Percentiles rank a stretch among this genome's conserved stretches.
These are phyloP conservation scores for Oreochromis aureus DNA, from an alignment of 2,113 vertebrate genomes.

Conservation along the genomic window DNA sequence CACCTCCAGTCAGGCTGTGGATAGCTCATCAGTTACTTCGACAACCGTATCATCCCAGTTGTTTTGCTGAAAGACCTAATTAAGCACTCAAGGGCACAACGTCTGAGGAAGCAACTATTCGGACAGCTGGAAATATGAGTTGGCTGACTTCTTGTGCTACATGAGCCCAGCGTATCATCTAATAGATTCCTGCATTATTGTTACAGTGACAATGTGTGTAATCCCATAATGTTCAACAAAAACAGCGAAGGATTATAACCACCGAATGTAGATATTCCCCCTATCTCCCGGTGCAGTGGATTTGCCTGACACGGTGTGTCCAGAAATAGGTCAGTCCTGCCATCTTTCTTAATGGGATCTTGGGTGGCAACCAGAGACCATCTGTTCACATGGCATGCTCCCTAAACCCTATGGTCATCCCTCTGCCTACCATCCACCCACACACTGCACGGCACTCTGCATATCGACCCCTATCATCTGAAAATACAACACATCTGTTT, in stretches of 20 bases:
- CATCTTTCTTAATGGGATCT: slow-evolving; percentile 72
- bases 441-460: not conserved
- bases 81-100: slow-evolving; percentile 49
- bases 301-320: slow-evolving; percentile 41
- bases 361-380: slow-evolving; percentile 64
- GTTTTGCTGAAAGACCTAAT: slow-evolving; percentile 42
- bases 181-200: slow-evolving; percentile 22
- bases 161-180: not conserved
- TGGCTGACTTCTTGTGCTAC: not conserved
- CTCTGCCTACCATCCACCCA: slow-evolving; percentile 39
- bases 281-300: slow-evolving; percentile 18
- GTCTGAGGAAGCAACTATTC: not conserved
- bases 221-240: slow-evolving; percentile 43
- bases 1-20: slow-evolving; percentile 5
- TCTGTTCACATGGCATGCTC: slow-evolving; percentile 55
- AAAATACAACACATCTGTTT: slow-evolving; percentile 43
- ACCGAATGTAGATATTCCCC: slow-evolving; percentile 25
- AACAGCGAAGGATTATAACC: slow-evolving; percentile 38
- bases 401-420: slow-evolving; percentile 60
- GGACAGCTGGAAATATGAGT: slow-evolving; percentile 18
- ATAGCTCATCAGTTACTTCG: slow-evolving; percentile 28
- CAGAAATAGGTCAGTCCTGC: slow-evolving; percentile 67
- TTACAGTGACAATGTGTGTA: not conserved
- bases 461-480: slow-evolving; percentile 35
- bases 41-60: slow-evolving; percentile 27